Base-by-base conservation (phyloP, 2,113 vertebrate genomes). In the Dipodomys ordii region DNA sequence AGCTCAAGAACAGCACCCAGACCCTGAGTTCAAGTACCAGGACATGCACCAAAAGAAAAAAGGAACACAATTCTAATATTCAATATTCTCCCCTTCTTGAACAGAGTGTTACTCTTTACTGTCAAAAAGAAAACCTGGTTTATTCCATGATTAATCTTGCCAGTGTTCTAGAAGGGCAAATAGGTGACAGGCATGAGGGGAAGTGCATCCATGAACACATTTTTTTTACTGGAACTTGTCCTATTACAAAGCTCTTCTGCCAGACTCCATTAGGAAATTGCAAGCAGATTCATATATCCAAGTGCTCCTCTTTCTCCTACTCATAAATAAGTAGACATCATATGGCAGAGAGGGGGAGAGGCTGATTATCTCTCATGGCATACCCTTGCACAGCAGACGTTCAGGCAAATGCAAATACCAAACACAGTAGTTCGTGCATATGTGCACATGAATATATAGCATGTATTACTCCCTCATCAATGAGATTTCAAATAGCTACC, bases 211-310 rank as follows among this genome's bases (percentile, higher is more conserved):
- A 82, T 57, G 67, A 82, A 88, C 74, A 81, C 77, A 90, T 81
- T 95, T 90, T 64, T 96, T 85, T 96, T 95, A 92, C 93, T 95
- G 94, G 94, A 95, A 97, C 44, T 89, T 73, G 44, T 94, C 81
- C n/a, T 83, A 25, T 44, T 80, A 82, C 89, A 88, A 90, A 95
- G 39, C 87, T 93, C 82, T 95, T 84, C 46, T 96, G 96, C 96
- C 97, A 97, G 93, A 90, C 88, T 84, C 95, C 96, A 97, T 97
- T 97, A 97, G 93, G 87, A 97, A 96, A 96, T 96, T 93, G 91
- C 93, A 95, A 94, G 89, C 91, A 94, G 92, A 91, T 92, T 94
- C 86, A 79, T 90, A 83, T 44, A 95, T 74, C 89, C 94, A 87
- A 96, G 84, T n/a, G 87, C 46, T 87, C 69, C 85, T 93, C 46